These are phyloP conservation scores for Cheilosia scutellata DNA, from an alignment of 2,888 invertebrate species.

Conservation along the genomic window DNA sequence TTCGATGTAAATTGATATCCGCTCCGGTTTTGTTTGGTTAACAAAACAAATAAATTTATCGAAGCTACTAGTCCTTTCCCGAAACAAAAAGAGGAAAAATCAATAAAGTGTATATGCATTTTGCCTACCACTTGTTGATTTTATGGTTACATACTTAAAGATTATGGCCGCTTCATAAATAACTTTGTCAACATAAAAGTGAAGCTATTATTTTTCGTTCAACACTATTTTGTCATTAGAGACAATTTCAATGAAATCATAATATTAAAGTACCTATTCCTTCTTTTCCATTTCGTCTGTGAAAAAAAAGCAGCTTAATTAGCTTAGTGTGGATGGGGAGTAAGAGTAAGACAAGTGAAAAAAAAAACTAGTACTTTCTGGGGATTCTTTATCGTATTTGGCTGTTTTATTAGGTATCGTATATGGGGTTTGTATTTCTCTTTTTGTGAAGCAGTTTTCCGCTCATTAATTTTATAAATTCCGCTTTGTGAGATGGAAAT, in stretches of 20 bases:
- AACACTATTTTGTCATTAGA: conserved; percentile 55
- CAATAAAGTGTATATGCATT: conserved; percentile 4
- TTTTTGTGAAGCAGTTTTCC: conserved; percentile 26
- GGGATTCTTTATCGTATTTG: conserved; percentile 26
- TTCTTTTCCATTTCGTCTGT: conserved; percentile 1
- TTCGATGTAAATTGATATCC: conserved; percentile 20
- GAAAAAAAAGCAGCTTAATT: conserved; percentile 14
- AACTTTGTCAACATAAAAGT: conserved; percentile 61
- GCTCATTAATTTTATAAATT: conserved; percentile 43
- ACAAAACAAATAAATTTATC: conserved; percentile 23
- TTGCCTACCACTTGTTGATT: conserved; percentile 51
- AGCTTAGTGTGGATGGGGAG: conserved; percentile 4
- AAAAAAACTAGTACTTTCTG: conserved; percentile 31
- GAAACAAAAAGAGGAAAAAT: conserved; percentile 3
- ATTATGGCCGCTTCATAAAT: conserved; percentile 54
- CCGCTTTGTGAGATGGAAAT: conserved; percentile 14
- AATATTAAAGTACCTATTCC: conserved; percentile 32
- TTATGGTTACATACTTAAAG: conserved; percentile 37
- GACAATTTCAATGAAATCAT: conserved; percentile 66
- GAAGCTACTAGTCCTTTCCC: neutral
- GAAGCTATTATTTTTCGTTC: conserved; percentile 49
- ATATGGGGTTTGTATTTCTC: conserved; percentile 28
- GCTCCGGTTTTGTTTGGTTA: neutral
- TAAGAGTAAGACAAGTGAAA: neutral
- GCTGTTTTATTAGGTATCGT: neutral